phyloP scores from a whole-genome alignment of 2,113 vertebrate species.

The Donacobius atricapilla region DNA sequence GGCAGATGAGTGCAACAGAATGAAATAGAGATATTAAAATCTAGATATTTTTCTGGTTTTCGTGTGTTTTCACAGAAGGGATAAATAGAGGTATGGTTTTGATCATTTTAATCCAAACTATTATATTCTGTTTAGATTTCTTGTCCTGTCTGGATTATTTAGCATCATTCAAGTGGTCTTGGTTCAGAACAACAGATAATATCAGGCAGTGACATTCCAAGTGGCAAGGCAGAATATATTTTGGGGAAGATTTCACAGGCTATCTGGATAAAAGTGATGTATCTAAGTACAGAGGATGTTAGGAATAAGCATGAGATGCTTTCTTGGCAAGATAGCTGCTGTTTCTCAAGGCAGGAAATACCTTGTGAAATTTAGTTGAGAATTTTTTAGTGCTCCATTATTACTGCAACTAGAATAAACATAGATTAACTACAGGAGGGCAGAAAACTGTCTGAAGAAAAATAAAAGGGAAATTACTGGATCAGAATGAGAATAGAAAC shows the following conservation, averaged over 20 bases:
- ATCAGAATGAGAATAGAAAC: not conserved
- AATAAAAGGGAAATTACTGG: not conserved
- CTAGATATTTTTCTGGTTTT: not conserved
- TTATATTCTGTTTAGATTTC: not conserved
- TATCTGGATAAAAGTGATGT: not conserved
- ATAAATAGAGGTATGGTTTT: not conserved
- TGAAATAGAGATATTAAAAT: not conserved
- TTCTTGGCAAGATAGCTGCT: not conserved
- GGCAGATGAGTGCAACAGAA: not conserved
- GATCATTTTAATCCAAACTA: not conserved
- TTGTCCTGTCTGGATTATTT: not conserved
- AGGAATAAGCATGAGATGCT: not conserved
- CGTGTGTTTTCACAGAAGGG: not conserved
- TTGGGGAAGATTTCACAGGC: not conserved
- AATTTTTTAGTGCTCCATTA: not conserved
- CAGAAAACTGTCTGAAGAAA: not conserved
- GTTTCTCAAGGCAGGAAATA: not conserved
- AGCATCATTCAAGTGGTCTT: not conserved
- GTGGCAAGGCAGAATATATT: not conserved
- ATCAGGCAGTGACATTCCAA: not conserved
- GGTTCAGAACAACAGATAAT: not conserved
- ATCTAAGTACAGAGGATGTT: not conserved
- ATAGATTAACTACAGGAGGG: not conserved
- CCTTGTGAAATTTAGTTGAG: not conserved
- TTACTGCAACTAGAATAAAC: not conserved